Evolutionary conservation across 1,140 invertebrate genomes (phyloP).

Genomic region (Drosophila insularis): DNA sequence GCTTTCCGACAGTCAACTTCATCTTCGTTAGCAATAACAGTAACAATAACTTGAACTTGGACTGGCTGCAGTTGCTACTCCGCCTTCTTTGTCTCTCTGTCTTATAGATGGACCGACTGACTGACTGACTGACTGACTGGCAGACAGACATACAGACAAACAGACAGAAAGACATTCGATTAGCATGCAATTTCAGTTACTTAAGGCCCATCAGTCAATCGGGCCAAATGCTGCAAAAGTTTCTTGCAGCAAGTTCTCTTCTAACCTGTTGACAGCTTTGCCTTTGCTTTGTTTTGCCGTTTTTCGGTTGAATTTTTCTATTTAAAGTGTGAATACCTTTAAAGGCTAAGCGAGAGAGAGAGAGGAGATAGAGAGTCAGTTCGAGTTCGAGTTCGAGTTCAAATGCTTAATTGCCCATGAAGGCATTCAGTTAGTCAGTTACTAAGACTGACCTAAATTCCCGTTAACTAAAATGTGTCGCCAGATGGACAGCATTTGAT

Average conservation of each 20-base stretch:
- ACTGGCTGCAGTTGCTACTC: slow-evolving; percentile 5
- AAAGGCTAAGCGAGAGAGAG: background rate
- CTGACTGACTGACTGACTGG: slow-evolving; percentile 11
- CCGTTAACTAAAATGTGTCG: background rate
- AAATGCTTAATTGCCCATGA: slow-evolving; percentile 40
- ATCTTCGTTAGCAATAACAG: slow-evolving; percentile 57
- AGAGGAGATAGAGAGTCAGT: no score
- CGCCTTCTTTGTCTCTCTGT: background rate
- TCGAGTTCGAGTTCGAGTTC: background rate
- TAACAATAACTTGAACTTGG: slow-evolving; percentile 46
- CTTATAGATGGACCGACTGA: slow-evolving; percentile 20
- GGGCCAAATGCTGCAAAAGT: slow-evolving; percentile 42
- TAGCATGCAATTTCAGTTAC: slow-evolving; percentile 78
- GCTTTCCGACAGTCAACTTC: slow-evolving; percentile 58
- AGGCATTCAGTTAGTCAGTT: background rate
- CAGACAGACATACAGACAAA: slow-evolving; percentile 20
- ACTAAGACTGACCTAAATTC: background rate
- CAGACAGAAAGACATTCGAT: slow-evolving; percentile 65
- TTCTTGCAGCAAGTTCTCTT: slow-evolving; percentile 38
- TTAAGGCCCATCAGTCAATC: slow-evolving; percentile 78
- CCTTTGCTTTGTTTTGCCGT: background rate
- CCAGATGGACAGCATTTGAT: slow-evolving; percentile 1
- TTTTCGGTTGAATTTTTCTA: background rate
- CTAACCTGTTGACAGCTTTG: slow-evolving; percentile 39
- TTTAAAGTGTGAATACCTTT: slow-evolving; percentile 21